phyloP scores from a whole-genome alignment of 2,888 invertebrate genomes.

The Anodontia alba region DNA sequence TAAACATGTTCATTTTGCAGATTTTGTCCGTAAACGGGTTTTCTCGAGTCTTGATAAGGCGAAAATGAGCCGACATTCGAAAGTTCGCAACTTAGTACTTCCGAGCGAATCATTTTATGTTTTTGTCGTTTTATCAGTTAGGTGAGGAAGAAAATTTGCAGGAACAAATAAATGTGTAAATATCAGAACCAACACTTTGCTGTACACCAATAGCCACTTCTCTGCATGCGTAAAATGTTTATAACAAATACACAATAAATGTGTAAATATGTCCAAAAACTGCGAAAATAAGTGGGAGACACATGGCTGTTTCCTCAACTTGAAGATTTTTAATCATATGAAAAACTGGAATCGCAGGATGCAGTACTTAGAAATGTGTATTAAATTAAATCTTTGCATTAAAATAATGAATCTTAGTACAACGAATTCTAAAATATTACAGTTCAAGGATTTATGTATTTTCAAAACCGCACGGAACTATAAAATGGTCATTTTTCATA shows the following conservation, averaged over 20 bases:
- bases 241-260: slow-evolving; percentile 41
- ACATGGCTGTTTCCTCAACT: background rate
- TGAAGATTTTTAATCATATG: no score
- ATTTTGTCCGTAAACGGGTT: background rate
- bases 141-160: slow-evolving; percentile 32
- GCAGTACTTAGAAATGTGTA: no score
- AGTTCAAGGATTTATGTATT: background rate
- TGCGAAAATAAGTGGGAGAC: slow-evolving; percentile 25
- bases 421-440: no score
- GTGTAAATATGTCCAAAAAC: slow-evolving; percentile 32
- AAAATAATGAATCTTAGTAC: no score
- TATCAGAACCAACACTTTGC: slow-evolving; percentile 41
- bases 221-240: slow-evolving; percentile 50
- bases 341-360: no score
- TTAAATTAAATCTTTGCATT: no score
- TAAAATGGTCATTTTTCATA: background rate
- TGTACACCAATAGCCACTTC: slow-evolving; percentile 35
- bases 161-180: slow-evolving; percentile 54
- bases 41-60: slow-evolving; percentile 44
- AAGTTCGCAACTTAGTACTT: slow-evolving; percentile 55
- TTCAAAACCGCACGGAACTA: background rate
- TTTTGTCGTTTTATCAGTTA: slow-evolving; percentile 45
- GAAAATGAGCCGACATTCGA: slow-evolving; percentile 47
- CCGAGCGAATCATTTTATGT: slow-evolving; percentile 53
- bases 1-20: background rate